Evolutionary conservation across 53 echinoderm and acorn worm genomes (phyloP), one percentile per base, ranked within the genome.

Genomic region (Pentamera pediparva): DNA sequence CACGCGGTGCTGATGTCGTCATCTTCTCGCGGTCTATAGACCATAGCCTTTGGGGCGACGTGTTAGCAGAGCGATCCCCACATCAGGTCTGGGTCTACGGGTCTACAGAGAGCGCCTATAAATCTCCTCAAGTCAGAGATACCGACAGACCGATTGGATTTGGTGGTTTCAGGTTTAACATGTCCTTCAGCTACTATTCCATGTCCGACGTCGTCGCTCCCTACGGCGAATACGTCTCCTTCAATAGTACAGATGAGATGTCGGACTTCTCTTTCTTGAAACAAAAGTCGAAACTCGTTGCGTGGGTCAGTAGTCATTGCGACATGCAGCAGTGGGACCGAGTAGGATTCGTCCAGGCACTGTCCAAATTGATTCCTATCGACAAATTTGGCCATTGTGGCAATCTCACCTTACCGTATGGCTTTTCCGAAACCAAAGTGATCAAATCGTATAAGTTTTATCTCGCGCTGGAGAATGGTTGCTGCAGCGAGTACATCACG

Each of bases 221-320:
- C 22, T 65, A 39, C 39, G 65, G 65, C 2, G 39, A 36, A 37
- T 65, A 65, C 39, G 25, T 36, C 21, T 40, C 65, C 2, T 65
- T 37, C 27, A 28, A 15, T 0, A 54, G 9, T 9, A 36, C 17
- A 1, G 25, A 21, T 21, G 22, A 36, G 7, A n/a, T 37, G 8
- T 24, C 39, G 3, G 12, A 10, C 34, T 10, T 25, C 28, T 55
- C 22, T 55, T 55, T 55, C 11, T 4, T 2, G 18, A 65, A 37
- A 27, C 6, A 6, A 18, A 36, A 36, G 27, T 39, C 20, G 0
- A 20, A 37, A 9, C 13, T 65, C 25, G 39, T 65, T 22, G 34
- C 65, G 2, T 65, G 65, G 65, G 65, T 38, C 2, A 65, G 65
- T 15, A 65, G 65, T 65, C 65, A 65, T 15, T 65, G 65, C 12